Conservation (phyloP, 2,888 invertebrate genomes). For the Dynastes maya region DNA sequence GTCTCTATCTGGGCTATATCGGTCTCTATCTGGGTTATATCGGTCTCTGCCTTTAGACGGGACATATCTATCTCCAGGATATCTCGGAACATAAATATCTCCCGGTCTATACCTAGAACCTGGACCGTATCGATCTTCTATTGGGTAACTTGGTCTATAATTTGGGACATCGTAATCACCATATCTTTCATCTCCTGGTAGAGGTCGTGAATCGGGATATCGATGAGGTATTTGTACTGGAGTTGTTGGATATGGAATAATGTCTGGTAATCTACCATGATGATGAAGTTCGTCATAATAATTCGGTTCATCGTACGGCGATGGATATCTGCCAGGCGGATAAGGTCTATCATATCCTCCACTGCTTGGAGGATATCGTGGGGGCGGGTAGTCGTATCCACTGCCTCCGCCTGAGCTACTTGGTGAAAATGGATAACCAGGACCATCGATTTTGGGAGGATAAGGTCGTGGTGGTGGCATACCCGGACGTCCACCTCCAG, state of each 20-base stretch:
- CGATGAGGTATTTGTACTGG: conserved; percentile 45
- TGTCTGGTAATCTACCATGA: conserved; percentile 44
- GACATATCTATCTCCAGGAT: conserved; percentile 51
- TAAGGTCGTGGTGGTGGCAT: conserved; percentile 54
- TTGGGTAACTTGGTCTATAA: conserved; percentile 52
- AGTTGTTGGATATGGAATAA: conserved; percentile 48
- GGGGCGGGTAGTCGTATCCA: conserved; percentile 52
- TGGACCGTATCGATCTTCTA: conserved; percentile 54
- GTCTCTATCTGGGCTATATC: conserved; percentile 69
- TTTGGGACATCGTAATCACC: conserved; percentile 46
- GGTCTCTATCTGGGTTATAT: conserved; percentile 54
- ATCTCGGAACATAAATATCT: conserved; percentile 57
- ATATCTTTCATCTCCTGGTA: conserved; percentile 36
- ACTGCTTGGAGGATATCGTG: conserved; percentile 53
- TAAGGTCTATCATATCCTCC: conserved; percentile 53
- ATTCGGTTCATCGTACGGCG: conserved; percentile 53
- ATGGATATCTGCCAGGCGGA: conserved; percentile 51
- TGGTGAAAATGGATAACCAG: conserved; percentile 55
- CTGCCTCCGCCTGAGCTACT: conserved; percentile 50
- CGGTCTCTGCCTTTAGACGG: conserved; percentile 24
- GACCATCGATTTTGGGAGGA: conserved; percentile 47
- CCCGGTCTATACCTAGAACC: conserved; percentile 63
- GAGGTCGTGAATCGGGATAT: conserved; percentile 45
- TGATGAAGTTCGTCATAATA: conserved; percentile 48
- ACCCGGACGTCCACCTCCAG: conserved; percentile 46